Percentiles rank a stretch among this genome's conserved stretches.
Evolutionary conservation across 2,797 vertebrate genomes (phyloP).

Genomic region (Macropus fuliginosus): DNA sequence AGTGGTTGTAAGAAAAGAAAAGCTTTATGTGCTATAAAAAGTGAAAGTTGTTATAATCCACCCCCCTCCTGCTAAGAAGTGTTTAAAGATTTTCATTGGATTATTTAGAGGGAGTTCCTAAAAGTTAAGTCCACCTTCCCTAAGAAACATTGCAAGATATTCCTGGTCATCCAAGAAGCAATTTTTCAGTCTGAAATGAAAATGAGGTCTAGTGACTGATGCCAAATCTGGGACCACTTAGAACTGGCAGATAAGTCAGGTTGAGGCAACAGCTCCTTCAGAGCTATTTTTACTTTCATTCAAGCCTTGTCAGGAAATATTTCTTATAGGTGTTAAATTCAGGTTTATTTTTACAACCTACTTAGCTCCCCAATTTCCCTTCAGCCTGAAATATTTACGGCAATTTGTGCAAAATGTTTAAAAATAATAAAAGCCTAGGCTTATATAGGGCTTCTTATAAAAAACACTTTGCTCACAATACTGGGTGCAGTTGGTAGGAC

Average conservation of each 20-base stretch:
- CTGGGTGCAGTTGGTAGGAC: not conserved
- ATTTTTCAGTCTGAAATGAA: slow-evolving; percentile 48
- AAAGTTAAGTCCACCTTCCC: not conserved
- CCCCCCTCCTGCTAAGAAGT: not conserved
- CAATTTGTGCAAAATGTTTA: slow-evolving; percentile 46
- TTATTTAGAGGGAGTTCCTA: slow-evolving; percentile 1
- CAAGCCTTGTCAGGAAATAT: slow-evolving; percentile 63
- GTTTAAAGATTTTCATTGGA: not conserved
- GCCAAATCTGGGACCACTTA: slow-evolving; percentile 48
- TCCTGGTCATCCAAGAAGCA: not conserved
- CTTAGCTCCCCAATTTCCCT: slow-evolving; percentile 48
- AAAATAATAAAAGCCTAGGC: not conserved
- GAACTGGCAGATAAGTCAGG: slow-evolving; percentile 66
- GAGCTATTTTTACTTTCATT: slow-evolving; percentile 66
- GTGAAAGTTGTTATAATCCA: not conserved
- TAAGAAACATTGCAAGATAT: not conserved
- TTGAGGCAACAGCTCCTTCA: slow-evolving; percentile 57
- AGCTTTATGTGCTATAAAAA: not conserved
- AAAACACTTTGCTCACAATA: not conserved
- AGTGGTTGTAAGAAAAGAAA: not conserved
- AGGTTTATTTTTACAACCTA: slow-evolving; percentile 43
- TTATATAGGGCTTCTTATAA: not conserved
- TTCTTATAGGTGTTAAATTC: slow-evolving; percentile 62
- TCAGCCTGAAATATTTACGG: slow-evolving; percentile 55
- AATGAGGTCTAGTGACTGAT: slow-evolving; percentile 45